Percentiles rank a stretch among this genome's conserved stretches.
Evolutionary conservation across 2,888 invertebrate genomes (phyloP).

Genomic region (Dryobotodes eremita): DNA sequence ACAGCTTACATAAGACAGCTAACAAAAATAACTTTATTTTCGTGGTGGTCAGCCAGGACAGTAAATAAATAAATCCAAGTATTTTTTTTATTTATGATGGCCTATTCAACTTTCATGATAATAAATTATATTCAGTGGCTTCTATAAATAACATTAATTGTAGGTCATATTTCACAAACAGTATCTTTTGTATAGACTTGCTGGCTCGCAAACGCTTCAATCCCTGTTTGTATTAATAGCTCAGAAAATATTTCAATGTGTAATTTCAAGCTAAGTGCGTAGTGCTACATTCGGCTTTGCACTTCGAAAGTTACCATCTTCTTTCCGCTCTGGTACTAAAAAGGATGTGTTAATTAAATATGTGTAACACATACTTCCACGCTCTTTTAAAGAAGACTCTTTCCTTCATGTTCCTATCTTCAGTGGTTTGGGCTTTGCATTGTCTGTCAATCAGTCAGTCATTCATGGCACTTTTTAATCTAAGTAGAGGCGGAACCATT

Average conservation of each 20-base stretch:
- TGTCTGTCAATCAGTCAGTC: background rate
- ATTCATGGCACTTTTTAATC: background rate
- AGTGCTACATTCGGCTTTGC: background rate
- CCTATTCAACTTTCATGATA: background rate
- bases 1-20: slow-evolving; percentile 13
- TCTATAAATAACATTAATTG: slow-evolving; percentile 3
- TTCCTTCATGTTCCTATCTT: background rate
- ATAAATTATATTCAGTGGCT: slow-evolving; percentile 32
- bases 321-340: no score
- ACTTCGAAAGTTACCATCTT: background rate
- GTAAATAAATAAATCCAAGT: slow-evolving; percentile 24
- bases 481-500: background rate
- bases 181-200: slow-evolving; percentile 1
- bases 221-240: background rate
- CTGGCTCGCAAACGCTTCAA: background rate
- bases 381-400: background rate
- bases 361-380: background rate
- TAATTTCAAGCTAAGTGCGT: background rate
- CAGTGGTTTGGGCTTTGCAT: background rate
- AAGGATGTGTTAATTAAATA: no score
- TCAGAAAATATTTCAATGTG: background rate
- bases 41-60: background rate
- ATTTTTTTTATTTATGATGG: slow-evolving; percentile 21
- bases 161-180: slow-evolving; percentile 16
- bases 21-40: slow-evolving; percentile 35